A percentile compares a stretch with the other conserved stretches of the same genome.
Evolutionary conservation across 2,797 vertebrate species (phyloP).

Genomic region (Sebastes minor): DNA sequence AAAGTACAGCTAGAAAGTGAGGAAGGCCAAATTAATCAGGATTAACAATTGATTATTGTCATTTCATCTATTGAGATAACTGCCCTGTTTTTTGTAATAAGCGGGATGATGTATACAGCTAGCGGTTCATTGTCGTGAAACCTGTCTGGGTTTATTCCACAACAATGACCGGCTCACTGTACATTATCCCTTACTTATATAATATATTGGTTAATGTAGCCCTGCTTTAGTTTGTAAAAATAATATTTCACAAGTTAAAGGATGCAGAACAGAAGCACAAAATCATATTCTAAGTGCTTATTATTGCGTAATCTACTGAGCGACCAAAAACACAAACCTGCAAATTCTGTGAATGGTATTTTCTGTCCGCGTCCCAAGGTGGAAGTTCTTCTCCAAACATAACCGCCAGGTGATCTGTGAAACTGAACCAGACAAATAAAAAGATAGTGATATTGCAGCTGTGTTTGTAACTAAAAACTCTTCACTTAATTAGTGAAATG

Average conservation of each 20-base stretch:
- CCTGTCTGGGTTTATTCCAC: too few species aligned
- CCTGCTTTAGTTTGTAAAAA: not conserved
- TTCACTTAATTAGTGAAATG: not conserved
- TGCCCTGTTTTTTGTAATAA: not conserved
- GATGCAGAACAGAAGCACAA: not conserved
- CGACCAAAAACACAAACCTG: constrained; percentile 81
- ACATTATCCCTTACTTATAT: too few species aligned
- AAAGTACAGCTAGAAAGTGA: constrained; percentile 88
- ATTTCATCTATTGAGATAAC: not conserved
- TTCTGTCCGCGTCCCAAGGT: constrained; percentile 91
- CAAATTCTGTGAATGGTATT: constrained; percentile 87
- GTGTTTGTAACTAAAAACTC: not conserved
- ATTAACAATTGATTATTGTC: not conserved
- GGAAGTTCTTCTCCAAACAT: constrained; percentile 95
- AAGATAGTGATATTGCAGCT: not conserved
- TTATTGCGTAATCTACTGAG: not conserved
- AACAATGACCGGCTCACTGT: too few species aligned
- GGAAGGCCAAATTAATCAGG: not conserved
- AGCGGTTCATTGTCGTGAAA: too few species aligned
- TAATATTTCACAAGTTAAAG: not conserved
- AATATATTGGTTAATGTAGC: not conserved
- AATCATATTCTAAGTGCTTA: not conserved
- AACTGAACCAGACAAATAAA: constrained; percentile 75
- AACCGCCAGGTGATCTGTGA: constrained; percentile 89
- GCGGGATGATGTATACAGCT: too few species aligned